phyloP scores from a whole-genome alignment of 2,888 invertebrate genomes.

The Scaptomyza polygonia region DNA sequence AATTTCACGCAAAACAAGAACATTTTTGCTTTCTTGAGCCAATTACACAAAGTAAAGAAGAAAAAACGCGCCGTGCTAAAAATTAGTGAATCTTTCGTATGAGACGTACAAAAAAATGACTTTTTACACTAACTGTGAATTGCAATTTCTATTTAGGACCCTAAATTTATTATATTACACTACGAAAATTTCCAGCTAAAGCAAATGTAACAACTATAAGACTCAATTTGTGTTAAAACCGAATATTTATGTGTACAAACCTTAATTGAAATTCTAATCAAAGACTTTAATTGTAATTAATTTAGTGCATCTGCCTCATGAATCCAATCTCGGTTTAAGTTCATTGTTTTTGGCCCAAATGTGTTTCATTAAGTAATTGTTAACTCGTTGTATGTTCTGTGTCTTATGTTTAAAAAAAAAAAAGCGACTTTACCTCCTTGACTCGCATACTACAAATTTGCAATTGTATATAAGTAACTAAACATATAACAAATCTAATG shows the following conservation, averaged over 20 bases:
- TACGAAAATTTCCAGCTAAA: constrained; percentile 60
- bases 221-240: constrained; percentile 69
- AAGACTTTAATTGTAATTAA: constrained; percentile 76
- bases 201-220: constrained; percentile 64
- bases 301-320: constrained; percentile 43
- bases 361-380: constrained; percentile 60
- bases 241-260: constrained; percentile 28
- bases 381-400: constrained; percentile 74
- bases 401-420: constrained; percentile 40
- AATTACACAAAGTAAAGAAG: constrained; percentile 28
- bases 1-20: constrained; percentile 38
- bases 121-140: constrained; percentile 54
- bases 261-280: constrained; percentile 58
- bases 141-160: constrained; percentile 46
- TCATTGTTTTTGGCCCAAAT: constrained; percentile 39
- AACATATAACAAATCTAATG: constrained; percentile 21
- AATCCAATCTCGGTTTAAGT: constrained; percentile 55
- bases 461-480: constrained; percentile 64
- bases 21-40: constrained; percentile 15
- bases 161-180: constrained; percentile 23
- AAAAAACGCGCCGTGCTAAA: constrained; percentile 51
- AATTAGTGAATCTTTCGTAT: constrained; percentile 58
- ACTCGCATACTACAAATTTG: constrained; percentile 67
- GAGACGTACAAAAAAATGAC: constrained; percentile 67
- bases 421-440: constrained; percentile 47